A percentile compares a stretch with the other conserved stretches of the same genome.
These are phyloP conservation scores for Papilio helenus DNA, from an alignment of 1,140 invertebrate species.

Conservation along the genomic window DNA sequence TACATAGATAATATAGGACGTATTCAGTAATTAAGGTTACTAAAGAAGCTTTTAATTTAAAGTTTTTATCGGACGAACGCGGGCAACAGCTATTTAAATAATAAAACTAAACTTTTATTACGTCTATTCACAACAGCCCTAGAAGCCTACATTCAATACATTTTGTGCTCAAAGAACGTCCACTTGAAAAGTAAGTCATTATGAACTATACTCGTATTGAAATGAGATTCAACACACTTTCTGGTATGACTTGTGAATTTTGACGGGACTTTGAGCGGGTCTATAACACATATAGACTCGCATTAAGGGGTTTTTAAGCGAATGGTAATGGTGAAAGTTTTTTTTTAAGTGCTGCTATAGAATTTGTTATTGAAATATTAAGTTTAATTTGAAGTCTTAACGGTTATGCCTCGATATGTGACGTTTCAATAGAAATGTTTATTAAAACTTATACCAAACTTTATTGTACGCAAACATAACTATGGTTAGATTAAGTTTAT, in stretches of 20 bases:
- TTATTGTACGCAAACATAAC: too few relatives aligned
- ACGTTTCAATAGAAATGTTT: not conserved
- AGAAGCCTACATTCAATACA: constrained; percentile 23
- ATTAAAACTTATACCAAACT: not conserved
- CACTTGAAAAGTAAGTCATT: constrained; percentile 29
- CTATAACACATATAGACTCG: not conserved
- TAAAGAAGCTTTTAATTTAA: too few relatives aligned
- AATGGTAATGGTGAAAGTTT: constrained; percentile 6
- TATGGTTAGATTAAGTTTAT: too few relatives aligned
- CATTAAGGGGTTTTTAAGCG: not conserved
- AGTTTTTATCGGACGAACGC: too few relatives aligned
- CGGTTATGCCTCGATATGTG: not conserved
- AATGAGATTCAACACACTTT: constrained; percentile 33
- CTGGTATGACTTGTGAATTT: constrained; percentile 35
- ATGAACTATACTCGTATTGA: constrained; percentile 26
- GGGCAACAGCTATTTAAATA: not conserved
- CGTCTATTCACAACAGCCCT: not conserved
- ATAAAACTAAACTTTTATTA: constrained; percentile 3
- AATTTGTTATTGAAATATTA: constrained; percentile 16
- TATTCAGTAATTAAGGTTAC: too few relatives aligned
- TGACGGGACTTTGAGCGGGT: not conserved
- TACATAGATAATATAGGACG: too few relatives aligned
- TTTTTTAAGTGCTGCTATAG: not conserved
- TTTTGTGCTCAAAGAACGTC: constrained; percentile 2
- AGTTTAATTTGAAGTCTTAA: not conserved